Percentiles rank a stretch among this genome's conserved stretches.
Evolutionary conservation across 2,888 invertebrate genomes (phyloP).

Genomic region (Polymixis flavicincta): DNA sequence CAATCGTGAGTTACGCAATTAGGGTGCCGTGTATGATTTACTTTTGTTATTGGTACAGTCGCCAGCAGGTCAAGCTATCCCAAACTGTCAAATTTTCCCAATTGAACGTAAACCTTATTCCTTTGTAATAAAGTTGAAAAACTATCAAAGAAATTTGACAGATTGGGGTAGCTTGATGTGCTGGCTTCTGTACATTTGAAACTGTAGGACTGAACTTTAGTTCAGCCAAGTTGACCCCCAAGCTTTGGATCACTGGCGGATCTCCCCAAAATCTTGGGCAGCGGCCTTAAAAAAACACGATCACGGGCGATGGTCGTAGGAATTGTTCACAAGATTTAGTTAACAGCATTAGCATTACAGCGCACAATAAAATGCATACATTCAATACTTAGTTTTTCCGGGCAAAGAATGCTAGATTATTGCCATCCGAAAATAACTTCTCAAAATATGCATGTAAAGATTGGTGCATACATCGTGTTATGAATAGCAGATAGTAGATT

Average conservation of each 20-base stretch:
- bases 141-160: too few relatives aligned
- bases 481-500: neutral
- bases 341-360: neutral
- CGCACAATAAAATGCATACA: constrained; percentile 1
- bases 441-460: neutral
- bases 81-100: too few relatives aligned
- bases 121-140: too few relatives aligned
- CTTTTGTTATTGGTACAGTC: neutral
- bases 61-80: too few relatives aligned
- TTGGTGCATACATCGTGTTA: neutral
- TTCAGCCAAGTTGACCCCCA: neutral
- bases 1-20: too few relatives aligned
- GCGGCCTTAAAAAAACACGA: neutral
- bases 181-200: too few relatives aligned
- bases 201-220: neutral
- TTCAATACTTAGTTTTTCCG: neutral
- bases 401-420: constrained; percentile 9
- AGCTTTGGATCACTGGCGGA: neutral
- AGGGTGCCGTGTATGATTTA: too few relatives aligned
- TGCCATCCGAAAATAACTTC: constrained; percentile 27
- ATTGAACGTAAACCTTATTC: too few relatives aligned
- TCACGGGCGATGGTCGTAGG: neutral
- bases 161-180: too few relatives aligned
- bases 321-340: neutral
- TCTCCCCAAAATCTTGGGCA: neutral